Evolutionary conservation across 1,140 invertebrate genomes (phyloP).

Genomic region (Bombus confusus): DNA sequence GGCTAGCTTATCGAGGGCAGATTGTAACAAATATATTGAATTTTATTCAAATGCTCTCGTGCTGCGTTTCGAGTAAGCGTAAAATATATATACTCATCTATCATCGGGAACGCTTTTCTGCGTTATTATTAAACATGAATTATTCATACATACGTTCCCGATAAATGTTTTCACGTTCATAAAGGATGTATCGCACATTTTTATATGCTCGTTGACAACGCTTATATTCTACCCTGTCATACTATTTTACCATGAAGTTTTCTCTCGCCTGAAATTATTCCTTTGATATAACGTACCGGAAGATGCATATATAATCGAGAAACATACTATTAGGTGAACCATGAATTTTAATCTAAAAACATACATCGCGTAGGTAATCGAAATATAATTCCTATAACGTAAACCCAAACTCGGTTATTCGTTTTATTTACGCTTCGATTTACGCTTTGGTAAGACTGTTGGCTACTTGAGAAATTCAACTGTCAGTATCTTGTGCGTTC

Average conservation of each 20-base stretch:
- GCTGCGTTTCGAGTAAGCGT: background rate
- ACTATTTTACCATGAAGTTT: background rate
- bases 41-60: background rate
- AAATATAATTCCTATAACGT: too few relatives aligned
- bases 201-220: background rate
- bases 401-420: too few relatives aligned
- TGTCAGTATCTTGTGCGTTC: background rate
- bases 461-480: too few relatives aligned
- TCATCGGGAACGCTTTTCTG: conserved; percentile 2
- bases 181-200: conserved; percentile 1
- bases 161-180: conserved; percentile 7
- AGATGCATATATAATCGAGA: background rate
- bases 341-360: background rate
- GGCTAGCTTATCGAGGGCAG: background rate
- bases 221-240: background rate
- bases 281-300: background rate
- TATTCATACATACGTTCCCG: conserved; percentile 31
- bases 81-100: background rate
- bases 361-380: background rate
- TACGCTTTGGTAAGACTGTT: too few relatives aligned
- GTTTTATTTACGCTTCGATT: too few relatives aligned
- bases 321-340: background rate
- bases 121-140: conserved; percentile 36
- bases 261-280: background rate
- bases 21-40: too few relatives aligned